Percentiles rank a stretch among this genome's conserved stretches.
Evolutionary conservation across 2,113 vertebrate species (phyloP).

Genomic region (Murina feae): DNA sequence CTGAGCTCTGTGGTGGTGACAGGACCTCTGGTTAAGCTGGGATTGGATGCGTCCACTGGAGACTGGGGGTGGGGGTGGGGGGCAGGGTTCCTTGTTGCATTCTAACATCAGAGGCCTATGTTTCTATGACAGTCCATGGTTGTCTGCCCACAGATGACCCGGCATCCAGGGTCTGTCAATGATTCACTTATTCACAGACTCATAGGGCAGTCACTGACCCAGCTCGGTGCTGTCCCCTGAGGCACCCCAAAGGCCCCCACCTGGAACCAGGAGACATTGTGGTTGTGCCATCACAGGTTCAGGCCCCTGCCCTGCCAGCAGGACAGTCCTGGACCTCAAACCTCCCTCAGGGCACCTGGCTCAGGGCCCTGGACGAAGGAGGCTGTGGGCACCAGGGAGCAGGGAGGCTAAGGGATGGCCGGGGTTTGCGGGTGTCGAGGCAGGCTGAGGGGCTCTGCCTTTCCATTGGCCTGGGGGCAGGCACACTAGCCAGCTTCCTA

Average conservation of each 20-base stretch:
- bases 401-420: neutral
- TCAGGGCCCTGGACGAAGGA: neutral
- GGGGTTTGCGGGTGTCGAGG: rapidly evolving
- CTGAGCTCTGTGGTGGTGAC: rapidly evolving
- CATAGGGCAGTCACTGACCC: neutral
- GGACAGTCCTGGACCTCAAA: neutral
- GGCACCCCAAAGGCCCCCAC: neutral
- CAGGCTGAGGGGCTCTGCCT: neutral
- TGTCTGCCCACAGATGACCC: neutral
- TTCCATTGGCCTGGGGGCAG: too few species aligned
- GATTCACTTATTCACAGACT: conserved; percentile 14
- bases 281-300: neutral
- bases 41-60: neutral
- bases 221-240: neutral
- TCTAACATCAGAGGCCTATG: neutral
- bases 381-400: rapidly evolving
- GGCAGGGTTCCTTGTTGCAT: neutral
- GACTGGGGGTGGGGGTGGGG: too few species aligned
- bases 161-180: rapidly evolving
- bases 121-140: neutral
- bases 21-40: rapidly evolving
- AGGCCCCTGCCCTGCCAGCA: neutral
- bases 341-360: neutral
- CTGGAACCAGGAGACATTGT: neutral
- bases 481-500: neutral